Evolutionary conservation across 2,113 vertebrate genomes (phyloP).

Genomic region (Pachyramphus minor): DNA sequence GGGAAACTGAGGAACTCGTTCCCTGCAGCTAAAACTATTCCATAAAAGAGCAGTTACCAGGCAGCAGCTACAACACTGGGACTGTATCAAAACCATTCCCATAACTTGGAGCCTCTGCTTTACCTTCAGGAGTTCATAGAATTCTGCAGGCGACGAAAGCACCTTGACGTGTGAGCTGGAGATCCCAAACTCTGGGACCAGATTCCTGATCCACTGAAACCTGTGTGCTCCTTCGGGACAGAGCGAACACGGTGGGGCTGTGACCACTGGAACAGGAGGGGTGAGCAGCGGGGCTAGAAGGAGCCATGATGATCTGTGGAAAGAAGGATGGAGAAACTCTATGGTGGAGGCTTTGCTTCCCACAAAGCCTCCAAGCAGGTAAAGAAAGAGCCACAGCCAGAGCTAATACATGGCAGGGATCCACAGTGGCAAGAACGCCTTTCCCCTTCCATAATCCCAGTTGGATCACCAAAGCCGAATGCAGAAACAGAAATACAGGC

Average conservation of each 20-base stretch:
- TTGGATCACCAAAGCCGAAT: not conserved
- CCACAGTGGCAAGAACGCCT: not conserved
- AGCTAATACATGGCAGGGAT: not conserved
- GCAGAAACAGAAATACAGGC: not conserved
- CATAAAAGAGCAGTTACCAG: not conserved
- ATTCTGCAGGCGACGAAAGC: conserved; percentile 86
- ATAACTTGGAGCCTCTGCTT: not conserved
- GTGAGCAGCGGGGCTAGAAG: conserved; percentile 87
- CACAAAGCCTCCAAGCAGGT: not conserved
- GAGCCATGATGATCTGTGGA: conserved; percentile 86
- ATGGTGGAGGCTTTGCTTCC: not conserved
- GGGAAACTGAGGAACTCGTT: not conserved
- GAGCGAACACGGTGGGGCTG: conserved; percentile 71
- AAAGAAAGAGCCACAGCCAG: not conserved
- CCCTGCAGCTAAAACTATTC: not conserved
- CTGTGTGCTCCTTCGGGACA: conserved; percentile 76
- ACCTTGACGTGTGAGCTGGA: conserved; percentile 83
- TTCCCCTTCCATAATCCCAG: not conserved
- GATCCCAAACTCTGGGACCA: conserved; percentile 89
- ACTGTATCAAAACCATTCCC: not conserved
- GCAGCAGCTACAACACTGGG: not conserved
- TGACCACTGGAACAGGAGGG: conserved; percentile 71
- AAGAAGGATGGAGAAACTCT: not conserved
- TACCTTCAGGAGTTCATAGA: conserved; percentile 94
- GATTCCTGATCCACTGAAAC: conserved; percentile 90